Conservation (phyloP, 2,888 invertebrate genomes). For the Papilio elwesi region DNA sequence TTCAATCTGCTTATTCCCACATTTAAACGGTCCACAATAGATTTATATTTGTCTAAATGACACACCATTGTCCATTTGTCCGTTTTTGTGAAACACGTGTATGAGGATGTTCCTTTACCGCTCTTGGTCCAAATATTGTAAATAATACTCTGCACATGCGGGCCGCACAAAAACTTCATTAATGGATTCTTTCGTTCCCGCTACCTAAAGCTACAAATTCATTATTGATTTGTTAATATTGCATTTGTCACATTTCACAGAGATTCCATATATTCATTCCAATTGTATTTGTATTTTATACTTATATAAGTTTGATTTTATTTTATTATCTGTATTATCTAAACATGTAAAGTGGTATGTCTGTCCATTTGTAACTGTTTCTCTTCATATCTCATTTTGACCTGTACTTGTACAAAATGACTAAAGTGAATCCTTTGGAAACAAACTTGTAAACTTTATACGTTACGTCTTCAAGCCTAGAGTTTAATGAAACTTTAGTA, state of each 20-base stretch:
- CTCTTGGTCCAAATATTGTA: constrained; percentile 55
- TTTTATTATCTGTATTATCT: no score
- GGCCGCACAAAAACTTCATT: constrained; percentile 53
- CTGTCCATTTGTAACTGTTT: no score
- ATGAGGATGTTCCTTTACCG: constrained; percentile 58
- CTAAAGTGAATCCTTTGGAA: no score
- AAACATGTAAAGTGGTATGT: no score
- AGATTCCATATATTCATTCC: no score
- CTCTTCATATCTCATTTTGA: no score
- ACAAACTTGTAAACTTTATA: no score
- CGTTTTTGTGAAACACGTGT: constrained; percentile 70
- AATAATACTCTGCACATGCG: constrained; percentile 69
- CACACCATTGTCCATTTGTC: constrained; percentile 55
- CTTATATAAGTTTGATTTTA: no score
- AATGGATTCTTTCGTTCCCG: constrained; percentile 23
- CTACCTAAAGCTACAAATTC: background rate
- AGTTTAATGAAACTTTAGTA: background rate
- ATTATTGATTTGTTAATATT: background rate
- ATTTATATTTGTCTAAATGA: constrained; percentile 26
- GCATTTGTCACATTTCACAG: no score
- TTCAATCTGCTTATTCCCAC: background rate
- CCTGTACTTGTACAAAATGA: no score
- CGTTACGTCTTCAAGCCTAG: background rate
- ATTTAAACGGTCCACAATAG: constrained; percentile 5
- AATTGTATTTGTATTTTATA: no score